Evolutionary conservation across 1,140 invertebrate species (phyloP), one percentile per base, ranked within the genome.

Genomic region (Aplysia californica): DNA sequence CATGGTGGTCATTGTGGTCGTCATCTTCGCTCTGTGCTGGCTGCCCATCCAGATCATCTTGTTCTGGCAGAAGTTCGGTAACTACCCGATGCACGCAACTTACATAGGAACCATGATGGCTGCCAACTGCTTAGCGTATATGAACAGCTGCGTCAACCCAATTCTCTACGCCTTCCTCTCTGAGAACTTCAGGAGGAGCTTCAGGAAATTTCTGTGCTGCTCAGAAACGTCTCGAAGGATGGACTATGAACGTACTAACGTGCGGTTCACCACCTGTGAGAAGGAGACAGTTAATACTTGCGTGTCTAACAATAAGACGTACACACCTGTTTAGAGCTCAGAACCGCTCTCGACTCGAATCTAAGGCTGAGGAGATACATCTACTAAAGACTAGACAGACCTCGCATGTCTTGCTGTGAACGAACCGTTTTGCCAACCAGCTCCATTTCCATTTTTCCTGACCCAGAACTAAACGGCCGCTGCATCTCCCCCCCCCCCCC

Each of bases 21-120:
- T 96, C 29, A 96, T 97, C 38, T 98, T 98, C 88, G 97, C 97
- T 15, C 91, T 97, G 41, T 98, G 97, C 90, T 99, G 97, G 97
- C 94, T 95, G 82, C 97, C 97, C 1, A 95, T 98, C 84, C 97
- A 98, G 92, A 86, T 92, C 15, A 87, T 92, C 85, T 88, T 91
- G 71, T 86, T 91, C 65, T 59, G 88, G 58, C 89, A 88, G 68
- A 78, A 84, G 74, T 86, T 87, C 77, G 92, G 91, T 15, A 81
- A 80, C 33, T 91, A 95, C 93, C 90, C 94, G 93, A 67, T 58
- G 0, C 80, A 82, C 65, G 39, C 65, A 15, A 23, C 39, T 1
- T 82, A 92, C 82, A 93, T 96, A 81, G 92, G 95, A 23, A 90
- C 94, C 4, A 95, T 96, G 89, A 95, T 97, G 78, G 93, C 93